These are phyloP conservation scores for Mustela lutreola DNA, from an alignment of 2,113 vertebrate genomes.

Conservation along the genomic window DNA sequence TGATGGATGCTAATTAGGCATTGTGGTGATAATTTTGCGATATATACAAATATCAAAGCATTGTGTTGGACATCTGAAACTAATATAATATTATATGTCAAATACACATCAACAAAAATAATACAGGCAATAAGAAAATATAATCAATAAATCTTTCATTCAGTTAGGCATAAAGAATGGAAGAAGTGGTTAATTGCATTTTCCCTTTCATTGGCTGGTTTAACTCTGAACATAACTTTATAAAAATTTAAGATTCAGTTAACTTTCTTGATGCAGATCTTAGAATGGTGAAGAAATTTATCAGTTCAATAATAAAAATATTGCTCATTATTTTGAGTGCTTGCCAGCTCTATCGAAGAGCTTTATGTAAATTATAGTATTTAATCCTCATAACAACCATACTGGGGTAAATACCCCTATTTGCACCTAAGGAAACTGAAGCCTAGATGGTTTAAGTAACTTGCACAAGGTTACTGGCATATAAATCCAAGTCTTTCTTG, in stretches of 20 bases:
- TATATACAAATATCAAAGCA: not conserved
- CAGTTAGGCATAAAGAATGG: not conserved
- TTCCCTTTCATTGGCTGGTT: not conserved
- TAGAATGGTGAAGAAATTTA: not conserved
- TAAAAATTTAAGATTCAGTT: not conserved
- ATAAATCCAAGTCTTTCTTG: not conserved
- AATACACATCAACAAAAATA: not conserved
- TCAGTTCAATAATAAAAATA: not conserved
- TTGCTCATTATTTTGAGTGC: not conserved
- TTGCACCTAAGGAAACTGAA: slow-evolving; percentile 8
- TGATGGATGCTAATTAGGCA: not conserved
- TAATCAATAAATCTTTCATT: not conserved
- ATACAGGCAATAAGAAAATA: not conserved
- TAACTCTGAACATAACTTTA: not conserved
- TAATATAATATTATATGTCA: not conserved
- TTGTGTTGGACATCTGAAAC: not conserved
- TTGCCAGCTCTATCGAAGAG: not conserved
- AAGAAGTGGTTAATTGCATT: not conserved
- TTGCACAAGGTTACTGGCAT: not conserved
- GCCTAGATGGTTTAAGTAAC: not conserved
- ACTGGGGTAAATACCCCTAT: not conserved
- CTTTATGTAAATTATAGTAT: not conserved
- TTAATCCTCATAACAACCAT: not conserved
- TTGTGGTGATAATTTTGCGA: not conserved
- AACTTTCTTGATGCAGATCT: not conserved